Percentiles rank a stretch among this genome's conserved stretches.
Conservation (phyloP, 2,797 vertebrate genomes). For the Sebastes ruberrimus region DNA sequence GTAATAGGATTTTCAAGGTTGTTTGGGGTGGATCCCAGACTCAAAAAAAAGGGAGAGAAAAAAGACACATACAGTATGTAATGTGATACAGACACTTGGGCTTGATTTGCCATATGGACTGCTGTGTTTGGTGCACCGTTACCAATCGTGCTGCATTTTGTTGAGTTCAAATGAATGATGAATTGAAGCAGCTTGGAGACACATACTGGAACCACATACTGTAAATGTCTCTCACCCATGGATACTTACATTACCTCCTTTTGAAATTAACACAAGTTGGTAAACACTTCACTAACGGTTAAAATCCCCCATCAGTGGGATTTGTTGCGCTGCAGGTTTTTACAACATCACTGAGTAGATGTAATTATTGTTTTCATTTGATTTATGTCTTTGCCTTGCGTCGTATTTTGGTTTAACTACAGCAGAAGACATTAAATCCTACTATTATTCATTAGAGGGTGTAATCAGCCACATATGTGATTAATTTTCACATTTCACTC, state of each 20-base stretch:
- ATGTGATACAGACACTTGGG: constrained; percentile 27
- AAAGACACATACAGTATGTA: constrained; percentile 34
- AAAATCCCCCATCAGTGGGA: not conserved
- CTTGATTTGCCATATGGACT: not conserved
- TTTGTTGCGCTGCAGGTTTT: constrained; percentile 3
- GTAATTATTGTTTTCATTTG: constrained; percentile 22
- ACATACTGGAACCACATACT: not conserved
- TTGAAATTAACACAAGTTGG: not conserved
- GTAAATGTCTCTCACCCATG: not conserved
- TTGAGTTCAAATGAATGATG: not conserved
- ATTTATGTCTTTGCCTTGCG: not conserved
- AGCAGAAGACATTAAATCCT: constrained; percentile 8
- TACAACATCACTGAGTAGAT: not conserved
- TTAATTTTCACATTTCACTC: constrained; percentile 9
- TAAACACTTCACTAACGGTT: not conserved
- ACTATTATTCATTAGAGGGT: not conserved
- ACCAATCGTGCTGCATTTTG: not conserved
- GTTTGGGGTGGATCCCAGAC: constrained; percentile 65
- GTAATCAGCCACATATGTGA: not conserved
- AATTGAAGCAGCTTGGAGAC: not conserved
- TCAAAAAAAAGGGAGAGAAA: not conserved
- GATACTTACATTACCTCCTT: not conserved
- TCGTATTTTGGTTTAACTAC: not conserved
- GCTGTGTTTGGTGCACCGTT: not conserved
- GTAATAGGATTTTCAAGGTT: constrained; percentile 80